phyloP scores from a whole-genome alignment of 2,113 vertebrate genomes.

The Neodon shergylaensis region DNA sequence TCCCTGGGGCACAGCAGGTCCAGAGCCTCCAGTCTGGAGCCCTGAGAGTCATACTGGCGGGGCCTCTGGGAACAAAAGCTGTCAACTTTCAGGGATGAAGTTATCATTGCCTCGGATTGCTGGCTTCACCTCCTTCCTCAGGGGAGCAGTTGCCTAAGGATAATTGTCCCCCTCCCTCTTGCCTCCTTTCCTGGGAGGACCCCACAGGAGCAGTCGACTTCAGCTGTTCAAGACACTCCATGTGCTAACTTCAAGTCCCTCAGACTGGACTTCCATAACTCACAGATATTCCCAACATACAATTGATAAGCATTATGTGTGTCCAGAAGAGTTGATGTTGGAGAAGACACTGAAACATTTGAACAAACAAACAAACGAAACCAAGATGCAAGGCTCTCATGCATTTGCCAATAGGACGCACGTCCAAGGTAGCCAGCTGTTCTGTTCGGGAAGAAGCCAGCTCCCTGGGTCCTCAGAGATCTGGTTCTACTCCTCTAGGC shows the following conservation, averaged over 20 bases:
- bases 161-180: background rate
- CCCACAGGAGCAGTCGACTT: background rate
- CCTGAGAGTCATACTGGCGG: slow-evolving; percentile 8
- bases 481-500: background rate
- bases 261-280: background rate
- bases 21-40: slow-evolving; percentile 62
- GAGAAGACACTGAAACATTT: background rate
- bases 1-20: slow-evolving; percentile 68
- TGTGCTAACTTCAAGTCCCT: background rate
- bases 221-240: background rate
- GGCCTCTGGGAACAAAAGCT: slow-evolving; percentile 57
- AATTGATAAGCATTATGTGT: background rate
- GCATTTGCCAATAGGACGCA: background rate
- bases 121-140: background rate
- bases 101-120: background rate
- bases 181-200: background rate
- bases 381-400: background rate
- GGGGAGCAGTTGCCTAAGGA: background rate
- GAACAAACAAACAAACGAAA: too few species aligned
- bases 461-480: background rate
- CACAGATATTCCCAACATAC: background rate
- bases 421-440: background rate
- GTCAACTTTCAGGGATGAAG: background rate
- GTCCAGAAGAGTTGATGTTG: background rate
- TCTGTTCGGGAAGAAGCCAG: background rate